Conservation (phyloP, 2,797 vertebrate species). For the Leucoraja ocellata region DNA sequence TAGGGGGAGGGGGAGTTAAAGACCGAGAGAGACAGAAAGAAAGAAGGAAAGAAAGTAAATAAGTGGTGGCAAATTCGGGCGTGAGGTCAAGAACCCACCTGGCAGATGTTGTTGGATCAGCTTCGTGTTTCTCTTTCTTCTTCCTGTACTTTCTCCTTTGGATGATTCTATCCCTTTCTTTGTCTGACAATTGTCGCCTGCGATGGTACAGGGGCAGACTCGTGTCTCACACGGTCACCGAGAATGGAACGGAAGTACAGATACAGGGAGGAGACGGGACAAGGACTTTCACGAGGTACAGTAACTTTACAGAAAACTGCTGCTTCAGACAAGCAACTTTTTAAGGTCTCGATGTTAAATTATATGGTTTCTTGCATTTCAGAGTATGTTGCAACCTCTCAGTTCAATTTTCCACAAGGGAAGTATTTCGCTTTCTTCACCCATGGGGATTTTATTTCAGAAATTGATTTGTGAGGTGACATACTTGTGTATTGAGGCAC, state of each 20-base stretch:
- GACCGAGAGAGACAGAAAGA: not conserved
- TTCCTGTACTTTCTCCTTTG: slow-evolving; percentile 10
- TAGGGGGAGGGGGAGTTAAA: no score
- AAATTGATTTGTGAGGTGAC: not conserved
- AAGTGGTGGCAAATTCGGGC: not conserved
- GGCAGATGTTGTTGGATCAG: not conserved
- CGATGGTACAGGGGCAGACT: slow-evolving; percentile 54
- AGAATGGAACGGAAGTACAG: slow-evolving; percentile 82
- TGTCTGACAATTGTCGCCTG: not conserved
- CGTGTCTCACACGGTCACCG: slow-evolving; percentile 62
- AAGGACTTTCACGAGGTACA: not conserved
- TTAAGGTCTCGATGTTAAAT: not conserved
- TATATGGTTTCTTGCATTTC: not conserved
- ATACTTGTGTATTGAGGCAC: not conserved
- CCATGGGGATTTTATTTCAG: not conserved
- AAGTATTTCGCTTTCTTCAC: not conserved
- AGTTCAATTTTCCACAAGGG: not conserved
- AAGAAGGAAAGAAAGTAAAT: not conserved
- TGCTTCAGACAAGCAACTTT: not conserved
- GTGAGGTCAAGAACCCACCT: not conserved
- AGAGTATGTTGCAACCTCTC: not conserved
- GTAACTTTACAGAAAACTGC: not conserved
- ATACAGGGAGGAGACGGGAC: slow-evolving; percentile 43
- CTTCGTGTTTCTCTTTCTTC: not conserved
- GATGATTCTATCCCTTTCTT: not conserved